A percentile compares a stretch with the other conserved stretches of the same genome.
Evolutionary conservation across 2,888 invertebrate species (phyloP).

Genomic region (Lucinisca nassula): DNA sequence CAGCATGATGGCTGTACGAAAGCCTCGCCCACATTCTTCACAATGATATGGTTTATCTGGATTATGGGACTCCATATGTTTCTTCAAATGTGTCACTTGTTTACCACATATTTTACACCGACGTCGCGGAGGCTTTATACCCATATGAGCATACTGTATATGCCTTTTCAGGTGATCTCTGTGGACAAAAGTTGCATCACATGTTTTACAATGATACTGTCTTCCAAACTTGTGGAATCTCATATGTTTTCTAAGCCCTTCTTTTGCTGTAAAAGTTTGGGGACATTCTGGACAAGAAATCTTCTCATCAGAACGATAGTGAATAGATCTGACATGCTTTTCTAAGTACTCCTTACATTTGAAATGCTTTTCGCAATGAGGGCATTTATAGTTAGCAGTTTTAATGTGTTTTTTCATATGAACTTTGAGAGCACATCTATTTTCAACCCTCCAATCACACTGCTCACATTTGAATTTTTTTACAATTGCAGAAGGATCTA

Average conservation of each 20-base stretch:
- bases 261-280: neutral
- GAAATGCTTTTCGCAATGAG: neutral
- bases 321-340: neutral
- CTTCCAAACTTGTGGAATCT: neutral
- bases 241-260: neutral
- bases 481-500: neutral
- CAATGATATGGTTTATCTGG: neutral
- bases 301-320: neutral
- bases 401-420: neutral
- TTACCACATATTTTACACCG: neutral
- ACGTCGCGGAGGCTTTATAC: neutral
- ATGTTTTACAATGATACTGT: neutral
- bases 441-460: neutral
- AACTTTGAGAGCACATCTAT: neutral
- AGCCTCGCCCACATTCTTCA: neutral
- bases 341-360: neutral
- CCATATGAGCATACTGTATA: neutral
- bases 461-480: neutral
- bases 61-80: neutral
- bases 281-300: neutral
- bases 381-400: neutral
- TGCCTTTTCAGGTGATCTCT: neutral
- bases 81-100: neutral
- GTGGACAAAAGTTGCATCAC: neutral
- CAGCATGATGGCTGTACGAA: neutral